These are phyloP conservation scores for Spicauda simplicius DNA, from an alignment of 2,888 invertebrate genomes.

Conservation along the genomic window DNA sequence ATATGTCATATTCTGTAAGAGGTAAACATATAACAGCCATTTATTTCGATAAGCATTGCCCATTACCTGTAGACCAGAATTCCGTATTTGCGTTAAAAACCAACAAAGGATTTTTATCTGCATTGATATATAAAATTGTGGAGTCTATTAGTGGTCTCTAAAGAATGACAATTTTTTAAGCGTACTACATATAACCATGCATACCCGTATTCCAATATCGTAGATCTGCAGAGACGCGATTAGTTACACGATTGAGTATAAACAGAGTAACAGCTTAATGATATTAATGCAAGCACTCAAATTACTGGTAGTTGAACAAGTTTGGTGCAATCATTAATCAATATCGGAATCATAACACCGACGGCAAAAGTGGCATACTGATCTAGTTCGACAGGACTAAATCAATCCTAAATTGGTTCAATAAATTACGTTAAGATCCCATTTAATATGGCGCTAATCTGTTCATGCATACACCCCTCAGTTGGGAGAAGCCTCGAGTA, in stretches of 20 bases:
- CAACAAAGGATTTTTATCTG: background rate
- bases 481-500: background rate
- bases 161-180: too few species aligned
- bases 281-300: background rate
- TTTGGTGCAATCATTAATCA: constrained; percentile 3
- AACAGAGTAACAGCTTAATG: background rate
- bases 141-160: too few species aligned
- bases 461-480: background rate
- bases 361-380: constrained; percentile 3
- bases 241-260: background rate
- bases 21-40: background rate
- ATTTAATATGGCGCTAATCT: background rate
- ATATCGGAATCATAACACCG: constrained; percentile 2
- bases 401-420: constrained; percentile 1
- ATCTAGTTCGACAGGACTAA: background rate
- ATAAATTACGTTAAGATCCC: constrained; percentile 5
- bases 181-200: background rate
- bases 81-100: background rate
- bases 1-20: constrained; percentile 3
- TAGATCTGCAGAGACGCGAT: too few species aligned
- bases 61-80: constrained; percentile 1
- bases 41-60: background rate
- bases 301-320: background rate
- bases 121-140: background rate
- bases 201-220: too few species aligned